Conservation (phyloP, 2,797 vertebrate species). For the Acrocephalus scirpaceus region DNA sequence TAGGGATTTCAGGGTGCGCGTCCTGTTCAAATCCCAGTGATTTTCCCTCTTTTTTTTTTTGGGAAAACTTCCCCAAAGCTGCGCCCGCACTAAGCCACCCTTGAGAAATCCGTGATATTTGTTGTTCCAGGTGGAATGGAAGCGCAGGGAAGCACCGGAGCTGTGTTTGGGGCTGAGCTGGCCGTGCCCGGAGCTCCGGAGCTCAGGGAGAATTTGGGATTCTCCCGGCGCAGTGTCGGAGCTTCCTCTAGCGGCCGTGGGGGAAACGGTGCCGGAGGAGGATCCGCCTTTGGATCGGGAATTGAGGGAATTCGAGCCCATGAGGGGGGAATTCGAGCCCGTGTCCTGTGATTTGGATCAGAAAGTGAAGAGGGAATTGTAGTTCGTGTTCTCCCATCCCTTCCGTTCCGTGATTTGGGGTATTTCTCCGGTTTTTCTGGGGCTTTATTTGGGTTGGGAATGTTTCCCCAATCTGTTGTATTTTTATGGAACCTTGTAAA, state of each 20-base stretch:
- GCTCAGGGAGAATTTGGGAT: not conserved
- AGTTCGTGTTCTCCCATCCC: rapidly evolving
- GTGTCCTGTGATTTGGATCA: too few species aligned
- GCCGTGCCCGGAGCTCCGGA: not conserved
- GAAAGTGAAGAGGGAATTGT: too few species aligned
- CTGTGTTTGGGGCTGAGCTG: rapidly evolving
- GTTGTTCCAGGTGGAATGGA: rapidly evolving
- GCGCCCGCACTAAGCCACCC: too few species aligned
- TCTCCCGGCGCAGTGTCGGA: not conserved
- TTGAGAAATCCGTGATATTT: rapidly evolving
- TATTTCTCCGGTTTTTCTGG: not conserved
- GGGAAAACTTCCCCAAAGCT: too few species aligned
- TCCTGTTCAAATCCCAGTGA: rapidly evolving
- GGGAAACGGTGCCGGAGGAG: not conserved
- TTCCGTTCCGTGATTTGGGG: not conserved
- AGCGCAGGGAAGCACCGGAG: not conserved
- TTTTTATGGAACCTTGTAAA: not conserved
- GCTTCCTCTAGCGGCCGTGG: conserved; percentile 57
- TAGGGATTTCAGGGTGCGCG: not conserved
- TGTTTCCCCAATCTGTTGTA: rapidly evolving
- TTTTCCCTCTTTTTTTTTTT: not conserved
- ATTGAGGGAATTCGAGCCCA: too few species aligned
- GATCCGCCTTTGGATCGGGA: not conserved
- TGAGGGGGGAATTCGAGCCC: too few species aligned
- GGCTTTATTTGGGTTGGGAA: not conserved